phyloP scores from a whole-genome alignment of 2,113 vertebrate species.

The Hypocryptadius cinnamomeus region DNA sequence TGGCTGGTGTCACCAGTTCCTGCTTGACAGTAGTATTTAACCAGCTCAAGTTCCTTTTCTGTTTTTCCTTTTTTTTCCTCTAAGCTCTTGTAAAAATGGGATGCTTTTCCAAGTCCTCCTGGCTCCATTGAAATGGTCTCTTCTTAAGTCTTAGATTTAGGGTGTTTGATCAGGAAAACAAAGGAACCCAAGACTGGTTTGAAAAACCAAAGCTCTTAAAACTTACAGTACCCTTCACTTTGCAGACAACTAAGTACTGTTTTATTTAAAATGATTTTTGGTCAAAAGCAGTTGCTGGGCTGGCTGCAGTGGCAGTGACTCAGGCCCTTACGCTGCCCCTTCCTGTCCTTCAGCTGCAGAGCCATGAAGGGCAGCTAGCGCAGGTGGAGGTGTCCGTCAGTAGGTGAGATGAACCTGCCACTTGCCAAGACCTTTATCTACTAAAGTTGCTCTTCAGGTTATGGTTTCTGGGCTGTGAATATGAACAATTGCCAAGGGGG shows the following conservation, averaged over 20 bases:
- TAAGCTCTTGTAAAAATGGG: neutral
- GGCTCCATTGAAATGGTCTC: neutral
- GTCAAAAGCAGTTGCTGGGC: neutral
- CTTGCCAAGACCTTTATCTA: neutral
- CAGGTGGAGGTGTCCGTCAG: neutral
- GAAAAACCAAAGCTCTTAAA: neutral
- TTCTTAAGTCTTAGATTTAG: neutral
- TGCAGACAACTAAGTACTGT: neutral
- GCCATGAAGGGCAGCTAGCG: neutral
- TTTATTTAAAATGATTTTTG: neutral
- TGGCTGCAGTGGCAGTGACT: neutral
- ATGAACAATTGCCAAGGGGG: neutral
- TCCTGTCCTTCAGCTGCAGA: neutral
- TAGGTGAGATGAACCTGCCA: neutral
- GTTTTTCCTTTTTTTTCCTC: neutral
- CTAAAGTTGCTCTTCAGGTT: neutral
- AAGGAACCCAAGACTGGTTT: neutral
- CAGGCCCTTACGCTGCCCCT: neutral
- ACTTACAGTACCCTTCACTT: neutral
- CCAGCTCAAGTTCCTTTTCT: neutral
- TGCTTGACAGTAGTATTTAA: neutral
- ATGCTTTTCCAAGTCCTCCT: neutral
- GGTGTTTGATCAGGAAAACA: neutral
- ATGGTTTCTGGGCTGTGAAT: neutral
- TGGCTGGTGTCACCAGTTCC: neutral